Base-by-base conservation (phyloP, 2,888 invertebrate species). In the Heteromyza rotundicornis region DNA sequence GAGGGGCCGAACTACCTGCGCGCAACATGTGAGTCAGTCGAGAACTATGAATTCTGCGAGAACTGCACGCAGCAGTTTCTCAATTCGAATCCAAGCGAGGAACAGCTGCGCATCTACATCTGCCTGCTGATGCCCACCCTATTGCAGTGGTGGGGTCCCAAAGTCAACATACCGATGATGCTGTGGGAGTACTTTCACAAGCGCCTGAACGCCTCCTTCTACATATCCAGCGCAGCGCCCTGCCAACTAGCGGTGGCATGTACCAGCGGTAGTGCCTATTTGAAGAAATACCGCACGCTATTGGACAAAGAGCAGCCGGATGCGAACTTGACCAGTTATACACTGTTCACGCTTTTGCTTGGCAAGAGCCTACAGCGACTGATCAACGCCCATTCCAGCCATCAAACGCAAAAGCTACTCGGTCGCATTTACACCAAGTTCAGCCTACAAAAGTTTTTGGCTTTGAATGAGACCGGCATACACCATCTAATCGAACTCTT, bases 161-260 rank as follows among this genome's bases (percentile, higher is more conserved):
- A 84, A 66, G 82, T 84, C 10, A 84, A 85, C 62, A 82, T 86
- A 52, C 75, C 86, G 17, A 84, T 85, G 62, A 74, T 84, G 47
- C 74, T 88, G 1, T 87, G 88, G 87, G 88, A 88, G 68, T 85
- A 86, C 72, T 86, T 87, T 70, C 86, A 88, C 70, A 85, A 86
- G 59, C 83, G 85, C 72, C 78, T 88, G 2, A 86, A 88, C 71
- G 84, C 84, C 35, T 83, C 85, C 1, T 88, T 87, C 70, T 80
- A 85, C 62, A 71, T 85, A 14, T 80, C 84, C 20, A 84, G 84
- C 23, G 73, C 84, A n/a, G 81, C 85, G 0, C 76, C 85, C 52
- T 84, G 84, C 54, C 84, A 84, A 73, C 81, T 85, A 56, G 83
- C 82, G 1, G 70, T 84, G 2, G 68, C 79, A 7, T 75, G 72